Base-by-base conservation (phyloP, 2,888 invertebrate genomes). In the Catocala fraxini region DNA sequence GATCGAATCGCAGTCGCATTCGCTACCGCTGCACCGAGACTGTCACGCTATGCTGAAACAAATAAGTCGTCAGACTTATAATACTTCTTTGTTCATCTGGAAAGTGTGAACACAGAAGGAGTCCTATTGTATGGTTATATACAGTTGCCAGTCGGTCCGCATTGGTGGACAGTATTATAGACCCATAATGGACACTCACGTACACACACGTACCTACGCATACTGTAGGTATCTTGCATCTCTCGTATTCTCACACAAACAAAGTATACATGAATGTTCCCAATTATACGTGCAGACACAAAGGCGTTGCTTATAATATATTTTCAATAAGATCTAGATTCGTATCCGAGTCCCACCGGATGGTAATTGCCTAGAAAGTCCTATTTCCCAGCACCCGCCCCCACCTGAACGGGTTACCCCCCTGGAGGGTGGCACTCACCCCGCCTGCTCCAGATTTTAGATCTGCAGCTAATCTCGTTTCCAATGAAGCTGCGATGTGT, bases 301-400 rank as follows among this genome's bases (percentile, higher is more conserved):
- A 71, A 76, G 65, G 43, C 52, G 53, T 51, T 59, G 66, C 66
- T 72, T 70, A 67, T 70, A 67, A 65, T 70, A 70, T 75, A 79
- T 76, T 81, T 82, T 77, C 81, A 80, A 79, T 80, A 83, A 76
- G 73, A 84, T 74, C 74, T 72, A 73, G 72, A 75, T 71, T 66
- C 68, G 54, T 81, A 80, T 80, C 69, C 80, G 71, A 80, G 82
- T 82, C 80, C 74, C 82, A 68, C 60, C 70, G 85, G 81, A 84
- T 88, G 88, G 90, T 91, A 91, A 91, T 91, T 92, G 90, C 89
- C 89, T 89, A 87, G 90, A 87, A 90, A 86, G 88, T 88, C 89
- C 88, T 82, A 85, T 87, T 88, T 84, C 78, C 65, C 73, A 54
- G 67, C 71, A 73, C 71, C 68, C 64, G 56, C 60, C 79, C 68